These are phyloP conservation scores for Drosophila tani DNA, from an alignment of 1,140 invertebrate genomes.

Conservation along the genomic window DNA sequence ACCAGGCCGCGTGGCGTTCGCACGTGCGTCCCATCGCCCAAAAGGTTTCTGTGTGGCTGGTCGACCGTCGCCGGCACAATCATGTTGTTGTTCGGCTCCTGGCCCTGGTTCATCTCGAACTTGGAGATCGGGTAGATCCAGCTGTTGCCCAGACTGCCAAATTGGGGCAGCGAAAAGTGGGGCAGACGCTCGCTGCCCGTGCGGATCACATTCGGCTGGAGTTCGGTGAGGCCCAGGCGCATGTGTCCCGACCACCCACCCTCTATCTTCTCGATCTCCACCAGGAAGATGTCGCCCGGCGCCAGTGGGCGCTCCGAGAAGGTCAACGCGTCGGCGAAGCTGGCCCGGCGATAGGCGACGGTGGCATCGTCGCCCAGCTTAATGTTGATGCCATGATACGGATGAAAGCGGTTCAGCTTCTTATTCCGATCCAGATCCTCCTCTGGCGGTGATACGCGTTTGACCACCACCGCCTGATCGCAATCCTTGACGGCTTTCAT, in stretches of 20 bases:
- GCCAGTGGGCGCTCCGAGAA: conserved; percentile 96
- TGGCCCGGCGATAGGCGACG: conserved; percentile 94
- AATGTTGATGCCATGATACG: conserved; percentile 95
- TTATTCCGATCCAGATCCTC: conserved; percentile 12
- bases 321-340: conserved; percentile 96
- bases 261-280: conserved; percentile 98
- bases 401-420: conserved; percentile 93
- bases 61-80: conserved; percentile 50
- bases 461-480: conserved; percentile 21
- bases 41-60: conserved; percentile 58
- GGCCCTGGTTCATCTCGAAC: conserved; percentile 85
- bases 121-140: conserved; percentile 98
- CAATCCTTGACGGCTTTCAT: conserved; percentile 64
- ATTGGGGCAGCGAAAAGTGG: conserved; percentile 95
- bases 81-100: conserved; percentile 42
- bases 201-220: conserved; percentile 89
- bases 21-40: conserved; percentile 89
- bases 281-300: conserved; percentile 96
- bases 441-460: not conserved
- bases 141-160: conserved; percentile 93
- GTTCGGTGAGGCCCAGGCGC: conserved; percentile 94
- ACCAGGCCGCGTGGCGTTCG: conserved; percentile 92
- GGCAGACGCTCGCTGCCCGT: conserved; percentile 89
- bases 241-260: conserved; percentile 98
- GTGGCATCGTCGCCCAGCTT: conserved; percentile 93